Percentiles rank a stretch among this genome's conserved stretches.
phyloP scores from a whole-genome alignment of 2,113 vertebrate species.

The Acrocephalus arundinaceus region DNA sequence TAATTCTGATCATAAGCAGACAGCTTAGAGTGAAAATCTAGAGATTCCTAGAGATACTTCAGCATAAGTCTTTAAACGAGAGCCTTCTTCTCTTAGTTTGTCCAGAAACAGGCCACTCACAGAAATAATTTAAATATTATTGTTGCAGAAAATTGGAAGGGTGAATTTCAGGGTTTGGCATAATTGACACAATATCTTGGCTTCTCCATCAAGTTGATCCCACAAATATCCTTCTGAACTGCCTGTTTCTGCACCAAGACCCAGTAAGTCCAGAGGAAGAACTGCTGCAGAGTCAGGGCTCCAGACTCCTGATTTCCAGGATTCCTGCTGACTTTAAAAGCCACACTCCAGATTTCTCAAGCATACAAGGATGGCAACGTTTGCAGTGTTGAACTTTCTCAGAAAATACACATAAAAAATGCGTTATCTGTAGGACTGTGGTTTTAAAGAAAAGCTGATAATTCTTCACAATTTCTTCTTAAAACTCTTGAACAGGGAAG shows the following conservation, averaged over 20 bases:
- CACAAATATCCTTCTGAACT: neutral
- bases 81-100: neutral
- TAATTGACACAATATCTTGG: neutral
- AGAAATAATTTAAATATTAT: neutral
- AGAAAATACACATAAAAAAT: neutral
- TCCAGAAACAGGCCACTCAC: neutral
- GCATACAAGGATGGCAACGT: neutral
- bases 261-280: neutral
- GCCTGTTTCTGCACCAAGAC: neutral
- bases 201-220: neutral
- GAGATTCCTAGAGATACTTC: neutral
- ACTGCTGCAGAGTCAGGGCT: neutral
- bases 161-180: neutral
- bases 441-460: neutral
- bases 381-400: neutral
- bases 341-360: neutral
- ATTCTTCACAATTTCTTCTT: conserved; percentile 25
- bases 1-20: neutral
- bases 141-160: neutral
- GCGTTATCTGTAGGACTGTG: neutral
- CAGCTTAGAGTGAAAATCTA: neutral
- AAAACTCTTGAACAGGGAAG: neutral
- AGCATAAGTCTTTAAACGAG: neutral
- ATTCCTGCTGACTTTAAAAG: neutral
- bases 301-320: neutral